Evolutionary conservation across 64 coral and sea anemone species (phyloP).

Genomic region (Actinia equina): DNA sequence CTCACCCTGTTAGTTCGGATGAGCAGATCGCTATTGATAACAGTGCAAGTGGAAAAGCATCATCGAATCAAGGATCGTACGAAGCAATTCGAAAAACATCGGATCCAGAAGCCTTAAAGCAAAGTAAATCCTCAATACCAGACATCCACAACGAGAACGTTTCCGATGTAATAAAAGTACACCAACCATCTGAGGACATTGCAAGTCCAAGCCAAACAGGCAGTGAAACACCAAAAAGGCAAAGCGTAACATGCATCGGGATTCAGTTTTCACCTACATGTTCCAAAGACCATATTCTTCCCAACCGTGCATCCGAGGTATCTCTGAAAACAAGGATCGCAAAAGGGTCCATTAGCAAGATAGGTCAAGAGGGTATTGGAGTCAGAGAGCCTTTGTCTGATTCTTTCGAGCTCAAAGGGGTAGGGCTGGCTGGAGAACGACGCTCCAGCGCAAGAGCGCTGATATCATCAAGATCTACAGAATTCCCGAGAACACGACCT

Average conservation of each 20-base stretch:
- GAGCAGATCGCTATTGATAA: neutral
- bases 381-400: neutral
- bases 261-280: neutral
- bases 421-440: neutral
- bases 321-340: neutral
- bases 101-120: neutral
- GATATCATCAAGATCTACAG: neutral
- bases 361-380: neutral
- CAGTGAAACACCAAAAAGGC: neutral
- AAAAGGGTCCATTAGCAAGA: neutral
- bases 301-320: neutral
- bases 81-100: neutral
- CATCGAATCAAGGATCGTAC: neutral
- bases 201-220: neutral
- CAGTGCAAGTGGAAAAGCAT: neutral
- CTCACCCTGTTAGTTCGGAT: neutral
- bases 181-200: neutral
- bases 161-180: neutral
- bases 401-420: constrained; percentile 26
- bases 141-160: neutral
- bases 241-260: neutral
- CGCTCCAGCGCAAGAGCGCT: neutral
- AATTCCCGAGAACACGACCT: neutral
- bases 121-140: neutral
- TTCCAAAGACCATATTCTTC: neutral